A percentile compares a stretch with the other conserved stretches of the same genome.
phyloP scores from a whole-genome alignment of 2,113 vertebrate genomes.

The Mungos mungo region DNA sequence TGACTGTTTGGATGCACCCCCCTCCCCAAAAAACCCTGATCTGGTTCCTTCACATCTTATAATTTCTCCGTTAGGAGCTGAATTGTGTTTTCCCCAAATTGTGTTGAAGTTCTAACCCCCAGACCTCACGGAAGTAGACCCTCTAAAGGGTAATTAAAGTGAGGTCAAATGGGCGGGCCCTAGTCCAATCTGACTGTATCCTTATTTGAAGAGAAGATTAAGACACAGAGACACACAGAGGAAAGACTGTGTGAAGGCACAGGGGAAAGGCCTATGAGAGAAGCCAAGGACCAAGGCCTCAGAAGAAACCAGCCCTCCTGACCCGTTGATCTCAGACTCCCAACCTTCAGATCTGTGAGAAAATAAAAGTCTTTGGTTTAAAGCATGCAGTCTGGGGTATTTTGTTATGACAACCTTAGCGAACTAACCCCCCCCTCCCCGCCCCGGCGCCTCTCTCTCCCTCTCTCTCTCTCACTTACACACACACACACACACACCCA shows the following conservation, averaged over 20 bases:
- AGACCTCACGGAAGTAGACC: background rate
- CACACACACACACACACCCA: background rate
- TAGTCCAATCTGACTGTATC: background rate
- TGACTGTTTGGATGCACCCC: background rate
- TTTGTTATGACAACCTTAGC: background rate
- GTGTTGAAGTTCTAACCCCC: background rate
- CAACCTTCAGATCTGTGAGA: background rate
- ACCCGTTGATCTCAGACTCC: background rate
- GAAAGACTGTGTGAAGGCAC: background rate
- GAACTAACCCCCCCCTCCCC: accelerated
- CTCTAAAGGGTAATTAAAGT: background rate
- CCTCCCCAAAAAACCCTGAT: background rate
- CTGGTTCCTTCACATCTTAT: background rate
- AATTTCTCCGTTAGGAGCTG: background rate
- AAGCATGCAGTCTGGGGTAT: background rate
- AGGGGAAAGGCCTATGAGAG: background rate
- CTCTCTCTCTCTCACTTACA: no score
- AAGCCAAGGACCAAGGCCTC: background rate
- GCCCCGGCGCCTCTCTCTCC: background rate
- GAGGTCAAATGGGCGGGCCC: no score
- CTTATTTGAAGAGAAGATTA: background rate
- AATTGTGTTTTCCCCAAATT: background rate
- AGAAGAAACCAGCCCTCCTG: no score
- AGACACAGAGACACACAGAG: background rate
- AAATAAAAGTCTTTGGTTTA: background rate